Conservation (phyloP, 2,888 invertebrate species). For the Zygaena filipendulae region DNA sequence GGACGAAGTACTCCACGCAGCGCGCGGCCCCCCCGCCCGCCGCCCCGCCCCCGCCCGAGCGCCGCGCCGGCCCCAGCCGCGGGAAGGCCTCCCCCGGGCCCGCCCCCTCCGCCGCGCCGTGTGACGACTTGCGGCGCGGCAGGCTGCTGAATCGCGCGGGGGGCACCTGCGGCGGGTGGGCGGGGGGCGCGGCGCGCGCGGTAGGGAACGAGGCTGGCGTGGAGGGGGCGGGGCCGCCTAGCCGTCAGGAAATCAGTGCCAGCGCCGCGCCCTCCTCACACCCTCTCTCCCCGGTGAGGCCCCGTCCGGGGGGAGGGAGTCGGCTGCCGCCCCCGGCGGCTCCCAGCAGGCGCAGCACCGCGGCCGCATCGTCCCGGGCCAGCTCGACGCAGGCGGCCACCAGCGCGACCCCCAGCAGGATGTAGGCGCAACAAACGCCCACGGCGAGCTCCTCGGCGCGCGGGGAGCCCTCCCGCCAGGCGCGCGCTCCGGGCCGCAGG, state of each 20-base stretch:
- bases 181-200: too few species aligned
- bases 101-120: constrained; percentile 36
- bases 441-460: constrained; percentile 73
- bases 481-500: constrained; percentile 73
- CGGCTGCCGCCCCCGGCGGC: constrained; percentile 46
- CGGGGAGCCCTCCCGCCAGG: constrained; percentile 53
- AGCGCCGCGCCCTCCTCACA: too few species aligned
- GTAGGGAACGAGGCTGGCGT: too few species aligned
- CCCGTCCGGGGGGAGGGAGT: constrained; percentile 33
- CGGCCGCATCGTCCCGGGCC: constrained; percentile 79
- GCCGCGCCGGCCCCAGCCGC: constrained; percentile 73
- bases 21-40: constrained; percentile 71
- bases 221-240: constrained; percentile 22
- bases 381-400: constrained; percentile 90
- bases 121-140: constrained; percentile 55
- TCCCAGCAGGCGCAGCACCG: too few species aligned
- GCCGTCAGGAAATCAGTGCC: constrained; percentile 70
- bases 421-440: constrained; percentile 83
- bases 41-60: constrained; percentile 35
- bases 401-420: constrained; percentile 85
- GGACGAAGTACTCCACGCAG: constrained; percentile 84
- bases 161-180: constrained; percentile 38
- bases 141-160: constrained; percentile 67
- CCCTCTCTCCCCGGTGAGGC: too few species aligned
- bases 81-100: constrained; percentile 65